A percentile compares a stretch with the other conserved stretches of the same genome.
phyloP scores from a whole-genome alignment of 2,113 vertebrate species.

The cattle (Bos taurus) region ARS-UCD2.0 NC_037351.1:838001-838500 shows the following conservation, averaged over 20 bases:
- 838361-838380: rapidly evolving
- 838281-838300: not conserved
- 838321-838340: rapidly evolving
- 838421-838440: not conserved
- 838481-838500: no score
- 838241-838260: not conserved
- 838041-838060: rapidly evolving
- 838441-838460: not conserved
- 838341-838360: not conserved
- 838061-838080: rapidly evolving
- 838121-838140: not conserved
- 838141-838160: not conserved
- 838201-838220: rapidly evolving
- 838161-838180: not conserved
- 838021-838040: rapidly evolving
- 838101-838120: rapidly evolving
- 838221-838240: not conserved
- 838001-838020: not conserved
- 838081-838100: not conserved
- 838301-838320: not conserved
- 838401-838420: not conserved
- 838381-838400: not conserved
- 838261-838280: not conserved
- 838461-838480: not conserved
- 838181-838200: not conserved